Evolutionary conservation across 2,888 invertebrate genomes (phyloP).

Genomic region (Gastrophysa polygoni): DNA sequence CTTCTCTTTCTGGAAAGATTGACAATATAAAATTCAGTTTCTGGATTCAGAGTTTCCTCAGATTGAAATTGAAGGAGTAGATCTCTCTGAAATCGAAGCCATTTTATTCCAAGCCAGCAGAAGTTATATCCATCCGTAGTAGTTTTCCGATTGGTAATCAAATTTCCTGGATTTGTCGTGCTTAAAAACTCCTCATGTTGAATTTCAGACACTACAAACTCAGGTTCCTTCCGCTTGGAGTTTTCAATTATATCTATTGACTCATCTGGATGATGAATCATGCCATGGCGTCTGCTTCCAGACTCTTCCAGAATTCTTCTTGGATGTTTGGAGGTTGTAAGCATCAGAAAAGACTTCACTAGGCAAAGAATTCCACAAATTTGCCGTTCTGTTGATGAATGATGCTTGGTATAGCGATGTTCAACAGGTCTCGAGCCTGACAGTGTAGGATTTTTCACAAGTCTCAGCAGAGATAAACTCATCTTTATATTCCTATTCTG

Average conservation of each 20-base stretch:
- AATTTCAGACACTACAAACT: slow-evolving; percentile 6
- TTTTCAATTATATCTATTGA: not conserved
- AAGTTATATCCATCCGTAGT: slow-evolving; percentile 7
- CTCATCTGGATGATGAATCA: slow-evolving; percentile 8
- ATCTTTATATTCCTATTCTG: slow-evolving; percentile 13
- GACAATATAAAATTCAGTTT: slow-evolving; percentile 6
- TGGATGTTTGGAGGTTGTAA: not conserved
- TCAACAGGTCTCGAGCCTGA: too few species aligned
- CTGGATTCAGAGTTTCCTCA: not conserved
- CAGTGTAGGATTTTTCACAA: not conserved
- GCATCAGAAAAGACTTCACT: not conserved
- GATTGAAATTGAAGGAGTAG: not conserved
- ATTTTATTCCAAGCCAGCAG: slow-evolving; percentile 3
- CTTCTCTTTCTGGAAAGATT: slow-evolving; percentile 2
- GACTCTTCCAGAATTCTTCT: not conserved
- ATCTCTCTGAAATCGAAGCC: slow-evolving; percentile 6
- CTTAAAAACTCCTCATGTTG: slow-evolving; percentile 11
- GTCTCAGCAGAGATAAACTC: slow-evolving; percentile 4
- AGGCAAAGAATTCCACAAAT: not conserved
- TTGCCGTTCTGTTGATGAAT: too few species aligned
- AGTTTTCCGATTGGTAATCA: slow-evolving; percentile 12
- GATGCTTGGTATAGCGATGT: too few species aligned
- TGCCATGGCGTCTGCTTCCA: slow-evolving; percentile 4
- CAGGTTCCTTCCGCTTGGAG: not conserved
- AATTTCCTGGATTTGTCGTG: slow-evolving; percentile 4